phyloP scores from a whole-genome alignment of 2,797 vertebrate species.

The Arnoldichthys spilopterus region DNA sequence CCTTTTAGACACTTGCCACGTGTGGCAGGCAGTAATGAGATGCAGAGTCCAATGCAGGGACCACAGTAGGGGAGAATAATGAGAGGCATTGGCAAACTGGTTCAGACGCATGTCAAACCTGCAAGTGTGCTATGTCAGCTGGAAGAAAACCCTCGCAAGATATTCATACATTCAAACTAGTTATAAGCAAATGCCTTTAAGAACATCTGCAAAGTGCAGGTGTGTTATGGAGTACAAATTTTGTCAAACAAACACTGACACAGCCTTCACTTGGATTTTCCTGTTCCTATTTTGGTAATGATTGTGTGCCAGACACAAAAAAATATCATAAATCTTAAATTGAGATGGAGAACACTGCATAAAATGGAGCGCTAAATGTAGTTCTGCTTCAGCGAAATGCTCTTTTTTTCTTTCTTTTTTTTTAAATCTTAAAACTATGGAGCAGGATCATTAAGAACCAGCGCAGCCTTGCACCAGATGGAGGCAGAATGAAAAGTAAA shows the following conservation, averaged over 20 bases:
- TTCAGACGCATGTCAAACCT: constrained; percentile 65
- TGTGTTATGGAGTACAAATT: constrained; percentile 28
- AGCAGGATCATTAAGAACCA: constrained; percentile 59
- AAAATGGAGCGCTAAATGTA: constrained; percentile 20
- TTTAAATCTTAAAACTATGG: constrained; percentile 42
- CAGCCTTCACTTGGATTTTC: background rate
- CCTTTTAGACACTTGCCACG: constrained; percentile 55
- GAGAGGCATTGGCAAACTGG: constrained; percentile 59
- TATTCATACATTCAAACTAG: constrained; percentile 56
- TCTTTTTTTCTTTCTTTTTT: too few relatives aligned
- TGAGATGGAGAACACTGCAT: constrained; percentile 19
- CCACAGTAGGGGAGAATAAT: constrained; percentile 54
- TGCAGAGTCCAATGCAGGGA: constrained; percentile 54
- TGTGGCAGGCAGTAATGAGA: constrained; percentile 55
- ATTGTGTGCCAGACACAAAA: too few relatives aligned
- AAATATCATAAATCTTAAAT: background rate
- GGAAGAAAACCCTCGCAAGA: constrained; percentile 43
- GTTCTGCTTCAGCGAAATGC: constrained; percentile 23
- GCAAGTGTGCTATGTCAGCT: constrained; percentile 56
- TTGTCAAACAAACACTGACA: constrained; percentile 40
- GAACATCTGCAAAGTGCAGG: constrained; percentile 42
- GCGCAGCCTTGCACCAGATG: constrained; percentile 44
- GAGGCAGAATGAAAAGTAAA: constrained; percentile 49
- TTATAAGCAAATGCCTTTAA: constrained; percentile 54
- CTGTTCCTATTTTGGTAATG: background rate